Evolutionary conservation across 1,140 invertebrate genomes (phyloP), one percentile per base, ranked within the genome.

Genomic region (Aethina tumida): DNA sequence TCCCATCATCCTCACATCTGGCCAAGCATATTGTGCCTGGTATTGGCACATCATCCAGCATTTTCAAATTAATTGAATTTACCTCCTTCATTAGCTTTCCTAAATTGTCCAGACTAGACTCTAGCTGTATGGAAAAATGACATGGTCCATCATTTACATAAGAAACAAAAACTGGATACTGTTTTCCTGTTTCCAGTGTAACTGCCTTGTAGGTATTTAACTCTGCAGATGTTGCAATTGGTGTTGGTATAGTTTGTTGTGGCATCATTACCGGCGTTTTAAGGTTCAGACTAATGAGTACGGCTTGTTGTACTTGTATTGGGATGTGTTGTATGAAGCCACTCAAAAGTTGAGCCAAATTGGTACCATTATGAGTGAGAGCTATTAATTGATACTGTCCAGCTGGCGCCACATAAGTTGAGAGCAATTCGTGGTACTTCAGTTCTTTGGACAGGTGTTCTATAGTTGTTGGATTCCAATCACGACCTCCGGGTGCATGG

Each of bases 91-190:
- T 83, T 54, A 85, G 67, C 4, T 65, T 58, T 21, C 69, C 67
- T 6, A 86, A 55, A 39, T 71, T 62, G 5, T 69, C 62, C 35
- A 67, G 67, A 37, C 67, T 68, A 24, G 62, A 66, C 44, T 73
- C 64, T 2, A 83, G 49, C 45, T 85, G 81, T 0, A 84, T 70
- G 9, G 78, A 79, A 66, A 85, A 87, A 35, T 75, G 61, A 33
- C 71, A 69, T 2, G 81, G 81, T 1, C 82, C 82, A 50, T 87
- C 80, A 53, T 81, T 78, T 10, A 84, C 75, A 55, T 70, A 79
- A 18, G 81, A 84, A 3, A 84, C 71, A 55, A 68, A 71, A 1
- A 83, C 78, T 45, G 75, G 67, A 50, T 85, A 75, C 36, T n/a
- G 70, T 52, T 47, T 27, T n/a, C 43, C 45, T 1, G 55, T 42